Percentiles rank a stretch among this genome's conserved stretches.
phyloP scores from a whole-genome alignment of 1,140 invertebrate species.

The Caerostris extrusa region DNA sequence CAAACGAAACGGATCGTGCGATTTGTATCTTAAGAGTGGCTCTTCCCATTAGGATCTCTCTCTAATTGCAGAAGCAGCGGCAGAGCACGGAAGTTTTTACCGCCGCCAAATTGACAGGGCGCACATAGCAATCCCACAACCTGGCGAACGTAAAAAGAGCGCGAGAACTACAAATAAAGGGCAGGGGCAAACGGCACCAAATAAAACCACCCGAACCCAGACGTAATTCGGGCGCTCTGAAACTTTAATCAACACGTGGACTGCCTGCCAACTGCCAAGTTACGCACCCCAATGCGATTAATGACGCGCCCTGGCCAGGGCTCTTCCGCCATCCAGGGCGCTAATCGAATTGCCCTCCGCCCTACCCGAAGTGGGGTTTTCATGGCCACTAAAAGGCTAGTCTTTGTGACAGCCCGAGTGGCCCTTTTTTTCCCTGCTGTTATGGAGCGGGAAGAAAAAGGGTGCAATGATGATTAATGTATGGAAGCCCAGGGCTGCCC shows the following conservation, averaged over 20 bases:
- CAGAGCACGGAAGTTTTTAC: neutral
- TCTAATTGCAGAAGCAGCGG: neutral
- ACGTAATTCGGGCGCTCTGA: constrained; percentile 55
- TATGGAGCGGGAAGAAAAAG: neutral
- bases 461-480: constrained; percentile 65
- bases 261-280: constrained; percentile 71
- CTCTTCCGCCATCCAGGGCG: constrained; percentile 30
- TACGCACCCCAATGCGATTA: constrained; percentile 68
- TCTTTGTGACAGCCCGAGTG: constrained; percentile 58
- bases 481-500: constrained; percentile 7
- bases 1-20: neutral
- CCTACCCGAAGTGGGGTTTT: constrained; percentile 58
- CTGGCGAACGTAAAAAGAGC: constrained; percentile 48
- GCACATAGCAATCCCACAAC: neutral
- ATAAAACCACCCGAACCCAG: constrained; percentile 33
- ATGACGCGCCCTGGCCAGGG: constrained; percentile 28
- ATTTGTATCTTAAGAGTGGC: neutral
- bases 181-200: neutral
- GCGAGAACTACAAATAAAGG: constrained; percentile 33
- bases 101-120: neutral
- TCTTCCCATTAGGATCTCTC: neutral
- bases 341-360: constrained; percentile 67
- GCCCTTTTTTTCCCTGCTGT: neutral
- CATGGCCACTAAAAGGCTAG: constrained; percentile 69
- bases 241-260: constrained; percentile 74